Conservation (phyloP, 2,797 vertebrate genomes). For the Erpetoichthys calabaricus region DNA sequence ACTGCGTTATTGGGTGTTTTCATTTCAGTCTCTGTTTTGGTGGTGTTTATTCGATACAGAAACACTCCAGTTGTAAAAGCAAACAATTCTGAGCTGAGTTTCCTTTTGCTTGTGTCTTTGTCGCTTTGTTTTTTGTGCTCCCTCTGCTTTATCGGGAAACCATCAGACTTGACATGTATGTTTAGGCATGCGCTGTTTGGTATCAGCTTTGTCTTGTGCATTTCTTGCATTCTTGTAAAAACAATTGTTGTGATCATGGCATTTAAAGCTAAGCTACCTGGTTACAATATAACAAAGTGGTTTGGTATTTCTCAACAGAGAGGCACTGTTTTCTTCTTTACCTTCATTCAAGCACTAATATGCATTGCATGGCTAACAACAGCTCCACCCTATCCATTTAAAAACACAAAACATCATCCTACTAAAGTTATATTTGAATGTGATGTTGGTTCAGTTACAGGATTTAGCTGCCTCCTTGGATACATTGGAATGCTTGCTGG, state of each 20-base stretch:
- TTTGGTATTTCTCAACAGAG: constrained; percentile 43
- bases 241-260: constrained; percentile 47
- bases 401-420: constrained; percentile 31
- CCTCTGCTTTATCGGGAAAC: constrained; percentile 44
- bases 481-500: constrained; percentile 48
- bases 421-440: constrained; percentile 40
- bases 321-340: constrained; percentile 37
- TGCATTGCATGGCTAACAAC: constrained; percentile 39
- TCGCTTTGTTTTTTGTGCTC: constrained; percentile 42
- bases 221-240: constrained; percentile 51
- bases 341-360: constrained; percentile 39
- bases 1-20: constrained; percentile 33
- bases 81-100: constrained; percentile 53
- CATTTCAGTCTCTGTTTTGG: constrained; percentile 26
- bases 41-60: constrained; percentile 31
- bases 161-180: constrained; percentile 41
- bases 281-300: constrained; percentile 39
- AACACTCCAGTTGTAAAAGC: constrained; percentile 43
- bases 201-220: constrained; percentile 49
- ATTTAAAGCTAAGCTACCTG: constrained; percentile 41
- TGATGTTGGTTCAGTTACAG: constrained; percentile 37
- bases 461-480: constrained; percentile 47
- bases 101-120: constrained; percentile 42
- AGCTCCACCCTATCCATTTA: constrained; percentile 33
- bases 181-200: constrained; percentile 46